Conservation (phyloP, 2,888 invertebrate species). For the Apodemia mormo region DNA sequence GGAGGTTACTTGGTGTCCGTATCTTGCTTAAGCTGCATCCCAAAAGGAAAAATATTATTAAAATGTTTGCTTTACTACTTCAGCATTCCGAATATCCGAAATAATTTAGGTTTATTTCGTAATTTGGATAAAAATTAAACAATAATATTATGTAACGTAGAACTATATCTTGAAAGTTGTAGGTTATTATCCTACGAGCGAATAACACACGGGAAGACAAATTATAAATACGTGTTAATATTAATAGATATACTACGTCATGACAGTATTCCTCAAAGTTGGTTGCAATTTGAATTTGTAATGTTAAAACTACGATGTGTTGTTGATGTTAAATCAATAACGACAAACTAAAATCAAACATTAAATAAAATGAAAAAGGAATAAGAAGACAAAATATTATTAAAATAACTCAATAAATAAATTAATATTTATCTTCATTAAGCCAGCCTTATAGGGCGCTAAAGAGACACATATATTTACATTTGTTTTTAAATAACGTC, state of each 20-base stretch:
- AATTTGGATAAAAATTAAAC: no score
- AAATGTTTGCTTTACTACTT: constrained; percentile 27
- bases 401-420: constrained; percentile 6
- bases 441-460: no score
- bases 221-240: not conserved
- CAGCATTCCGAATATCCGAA: not conserved
- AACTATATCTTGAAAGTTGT: not conserved
- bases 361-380: constrained; percentile 25
- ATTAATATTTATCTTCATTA: not conserved
- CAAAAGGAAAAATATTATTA: constrained; percentile 45
- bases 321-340: not conserved
- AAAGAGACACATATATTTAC: no score
- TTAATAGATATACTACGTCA: not conserved
- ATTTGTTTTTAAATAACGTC: no score
- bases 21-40: constrained; percentile 77
- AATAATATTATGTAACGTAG: no score
- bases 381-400: constrained; percentile 36
- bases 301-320: not conserved
- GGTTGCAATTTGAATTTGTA: constrained; percentile 38
- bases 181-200: not conserved
- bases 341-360: not conserved
- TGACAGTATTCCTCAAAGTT: constrained; percentile 66
- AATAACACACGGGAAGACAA: not conserved
- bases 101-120: not conserved
- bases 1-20: constrained; percentile 51